phyloP scores from a whole-genome alignment of 2,113 vertebrate species.

The Myodes glareolus region DNA sequence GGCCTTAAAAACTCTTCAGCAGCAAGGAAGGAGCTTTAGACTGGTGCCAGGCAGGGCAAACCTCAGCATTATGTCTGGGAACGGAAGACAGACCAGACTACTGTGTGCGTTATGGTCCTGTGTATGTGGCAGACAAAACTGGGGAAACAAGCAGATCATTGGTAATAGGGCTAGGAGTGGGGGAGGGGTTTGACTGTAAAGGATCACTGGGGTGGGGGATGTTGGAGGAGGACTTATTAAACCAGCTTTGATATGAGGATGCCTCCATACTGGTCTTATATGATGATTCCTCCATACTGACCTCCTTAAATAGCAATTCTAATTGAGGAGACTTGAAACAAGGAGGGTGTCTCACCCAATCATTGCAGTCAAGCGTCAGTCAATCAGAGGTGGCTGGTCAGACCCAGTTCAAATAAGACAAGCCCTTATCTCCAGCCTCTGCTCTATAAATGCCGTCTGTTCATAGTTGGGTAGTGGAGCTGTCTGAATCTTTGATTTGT shows the following conservation, averaged over 20 bases:
- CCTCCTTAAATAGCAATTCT: background rate
- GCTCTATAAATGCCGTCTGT: background rate
- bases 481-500: background rate
- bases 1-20: background rate
- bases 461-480: background rate
- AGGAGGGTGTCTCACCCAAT: background rate
- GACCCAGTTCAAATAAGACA: background rate
- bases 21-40: background rate
- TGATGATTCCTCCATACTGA: no score
- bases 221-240: background rate
- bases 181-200: background rate
- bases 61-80: background rate
- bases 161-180: background rate
- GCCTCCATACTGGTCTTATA: background rate
- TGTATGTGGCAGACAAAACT: background rate
- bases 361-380: background rate
- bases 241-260: background rate
- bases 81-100: background rate
- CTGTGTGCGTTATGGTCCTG: background rate
- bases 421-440: background rate
- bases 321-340: background rate
- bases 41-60: fast-evolving
- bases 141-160: background rate
- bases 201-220: background rate
- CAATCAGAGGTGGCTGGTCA: background rate